A percentile compares a stretch with the other conserved stretches of the same genome.
Evolutionary conservation across 2,113 vertebrate species (phyloP).

Genomic region (Tragelaphus scriptus): DNA sequence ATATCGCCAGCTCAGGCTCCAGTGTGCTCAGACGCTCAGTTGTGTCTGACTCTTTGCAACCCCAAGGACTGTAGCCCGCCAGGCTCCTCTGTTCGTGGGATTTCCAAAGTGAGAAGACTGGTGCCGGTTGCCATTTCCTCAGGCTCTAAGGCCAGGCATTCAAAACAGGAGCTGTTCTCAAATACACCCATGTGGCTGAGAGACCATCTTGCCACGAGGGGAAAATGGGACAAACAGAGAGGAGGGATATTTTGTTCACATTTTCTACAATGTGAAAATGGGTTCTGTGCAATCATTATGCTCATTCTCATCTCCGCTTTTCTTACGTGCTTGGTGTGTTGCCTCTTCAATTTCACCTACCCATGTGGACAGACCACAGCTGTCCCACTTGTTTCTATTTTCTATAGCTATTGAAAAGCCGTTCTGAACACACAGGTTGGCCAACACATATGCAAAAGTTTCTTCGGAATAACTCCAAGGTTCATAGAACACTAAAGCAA

Average conservation of each 20-base stretch:
- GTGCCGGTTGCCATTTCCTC: not conserved
- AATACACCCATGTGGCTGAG: not conserved
- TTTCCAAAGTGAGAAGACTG: not conserved
- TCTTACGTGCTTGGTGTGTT: not conserved
- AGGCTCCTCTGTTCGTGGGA: not conserved
- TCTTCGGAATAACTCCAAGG: not conserved
- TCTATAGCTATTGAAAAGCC: not conserved
- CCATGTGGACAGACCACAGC: not conserved
- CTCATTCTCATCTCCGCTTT: not conserved
- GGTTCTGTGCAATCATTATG: not conserved
- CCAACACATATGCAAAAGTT: not conserved
- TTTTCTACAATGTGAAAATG: not conserved
- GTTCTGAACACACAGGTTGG: not conserved
- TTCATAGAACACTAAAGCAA: not conserved
- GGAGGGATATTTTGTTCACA: not conserved
- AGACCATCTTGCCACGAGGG: not conserved
- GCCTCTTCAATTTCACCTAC: not conserved
- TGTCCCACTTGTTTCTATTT: not conserved
- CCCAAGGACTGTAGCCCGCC: not conserved
- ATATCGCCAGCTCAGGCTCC: not conserved
- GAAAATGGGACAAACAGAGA: not conserved
- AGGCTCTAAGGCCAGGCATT: not conserved
- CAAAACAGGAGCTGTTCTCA: not conserved
- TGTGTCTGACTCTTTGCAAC: not conserved
- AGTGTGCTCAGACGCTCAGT: not conserved